Percentiles rank a stretch among this genome's conserved stretches.
Evolutionary conservation across 2,797 vertebrate genomes (phyloP).

Genomic region (Platyrinchus mystaceus): DNA sequence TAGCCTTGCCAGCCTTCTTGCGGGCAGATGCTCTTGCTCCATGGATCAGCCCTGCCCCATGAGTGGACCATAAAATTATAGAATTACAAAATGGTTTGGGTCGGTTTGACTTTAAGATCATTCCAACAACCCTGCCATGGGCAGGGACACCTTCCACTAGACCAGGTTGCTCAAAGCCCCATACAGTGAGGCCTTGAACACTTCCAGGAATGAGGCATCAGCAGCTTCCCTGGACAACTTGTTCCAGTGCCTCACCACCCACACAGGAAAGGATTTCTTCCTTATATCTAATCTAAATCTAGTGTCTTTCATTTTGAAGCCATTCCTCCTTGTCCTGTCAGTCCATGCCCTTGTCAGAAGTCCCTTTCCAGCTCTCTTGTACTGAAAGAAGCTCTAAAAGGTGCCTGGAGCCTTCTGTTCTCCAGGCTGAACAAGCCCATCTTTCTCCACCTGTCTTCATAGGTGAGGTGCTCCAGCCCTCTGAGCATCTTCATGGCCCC

Average conservation of each 20-base stretch:
- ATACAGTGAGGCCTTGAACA: not conserved
- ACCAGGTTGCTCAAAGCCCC: not conserved
- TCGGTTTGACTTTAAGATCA: not conserved
- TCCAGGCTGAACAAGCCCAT: not conserved
- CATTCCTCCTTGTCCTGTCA: not conserved
- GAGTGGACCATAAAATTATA: not conserved
- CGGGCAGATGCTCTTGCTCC: not conserved
- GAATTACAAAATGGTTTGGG: not conserved
- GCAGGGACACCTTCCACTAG: not conserved
- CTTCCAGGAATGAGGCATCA: not conserved
- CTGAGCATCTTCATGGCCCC: not conserved
- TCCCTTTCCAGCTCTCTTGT: not conserved
- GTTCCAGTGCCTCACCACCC: not conserved
- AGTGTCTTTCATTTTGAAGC: not conserved
- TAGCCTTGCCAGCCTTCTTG: not conserved
- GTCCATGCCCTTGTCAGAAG: fast-evolving
- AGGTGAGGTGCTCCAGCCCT: not conserved
- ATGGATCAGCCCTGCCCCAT: not conserved
- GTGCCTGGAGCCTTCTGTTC: not conserved
- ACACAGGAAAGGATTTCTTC: not conserved
- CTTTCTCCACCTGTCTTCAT: not conserved
- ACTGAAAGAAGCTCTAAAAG: not conserved
- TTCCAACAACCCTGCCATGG: not conserved
- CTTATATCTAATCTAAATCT: not conserved
- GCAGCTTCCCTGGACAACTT: not conserved